Percentiles rank a stretch among this genome's conserved stretches.
Conservation (phyloP, 2,113 vertebrate species). For the Myotis brandtii region DNA sequence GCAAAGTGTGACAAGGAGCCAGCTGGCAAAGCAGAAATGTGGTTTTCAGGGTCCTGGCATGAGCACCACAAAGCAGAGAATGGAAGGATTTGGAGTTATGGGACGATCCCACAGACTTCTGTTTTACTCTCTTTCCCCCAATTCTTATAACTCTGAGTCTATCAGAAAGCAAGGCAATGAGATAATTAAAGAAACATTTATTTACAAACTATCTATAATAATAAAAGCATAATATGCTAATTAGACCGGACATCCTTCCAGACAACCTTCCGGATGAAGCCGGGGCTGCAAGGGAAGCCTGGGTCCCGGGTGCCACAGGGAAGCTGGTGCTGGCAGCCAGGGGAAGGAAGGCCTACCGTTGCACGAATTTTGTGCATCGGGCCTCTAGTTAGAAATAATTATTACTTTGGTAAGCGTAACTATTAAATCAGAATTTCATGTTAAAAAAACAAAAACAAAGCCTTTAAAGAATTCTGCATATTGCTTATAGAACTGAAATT, state of each 20-base stretch:
- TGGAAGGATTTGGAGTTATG: neutral
- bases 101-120: neutral
- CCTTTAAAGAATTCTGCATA: neutral
- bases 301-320: too few relatives aligned
- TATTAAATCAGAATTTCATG: neutral
- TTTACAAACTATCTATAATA: neutral
- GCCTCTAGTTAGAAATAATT: slow-evolving; percentile 12
- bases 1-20: neutral
- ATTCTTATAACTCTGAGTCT: neutral
- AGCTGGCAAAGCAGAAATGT: neutral
- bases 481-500: slow-evolving; percentile 29
- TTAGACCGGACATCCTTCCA: too few relatives aligned
- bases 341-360: too few relatives aligned
- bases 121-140: neutral
- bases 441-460: neutral
- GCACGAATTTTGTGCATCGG: too few relatives aligned
- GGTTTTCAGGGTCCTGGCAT: neutral
- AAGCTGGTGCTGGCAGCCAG: too few relatives aligned
- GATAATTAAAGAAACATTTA: slow-evolving; percentile 9
- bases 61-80: neutral
- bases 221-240: too few relatives aligned
- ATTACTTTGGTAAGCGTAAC: neutral
- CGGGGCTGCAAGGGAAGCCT: too few relatives aligned
- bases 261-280: too few relatives aligned
- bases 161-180: slow-evolving; percentile 18